These are phyloP conservation scores for Camptogramma bilineatum DNA, from an alignment of 2,888 invertebrate species.

Conservation along the genomic window DNA sequence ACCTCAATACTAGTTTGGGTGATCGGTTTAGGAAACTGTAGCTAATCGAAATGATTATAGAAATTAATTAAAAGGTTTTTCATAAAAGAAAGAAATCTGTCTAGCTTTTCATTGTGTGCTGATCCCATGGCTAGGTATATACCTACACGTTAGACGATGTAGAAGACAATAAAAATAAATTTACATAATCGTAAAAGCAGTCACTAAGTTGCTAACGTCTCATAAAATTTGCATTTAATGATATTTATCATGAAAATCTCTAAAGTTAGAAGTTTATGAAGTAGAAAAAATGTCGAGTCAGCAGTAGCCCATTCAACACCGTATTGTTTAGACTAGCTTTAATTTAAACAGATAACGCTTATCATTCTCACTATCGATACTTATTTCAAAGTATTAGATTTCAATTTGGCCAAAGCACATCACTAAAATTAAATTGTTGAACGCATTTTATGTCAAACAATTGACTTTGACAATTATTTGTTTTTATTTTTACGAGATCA, in stretches of 20 bases:
- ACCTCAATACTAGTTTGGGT: neutral
- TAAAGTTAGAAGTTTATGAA: neutral
- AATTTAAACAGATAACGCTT: too few relatives aligned
- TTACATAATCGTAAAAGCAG: slow-evolving; percentile 49
- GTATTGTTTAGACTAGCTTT: too few relatives aligned
- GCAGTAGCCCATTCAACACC: neutral
- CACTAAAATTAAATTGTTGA: neutral
- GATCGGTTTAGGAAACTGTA: neutral
- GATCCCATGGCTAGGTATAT: neutral
- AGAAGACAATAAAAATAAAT: slow-evolving; percentile 44
- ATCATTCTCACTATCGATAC: too few relatives aligned
- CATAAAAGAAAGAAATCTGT: neutral
- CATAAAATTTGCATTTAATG: slow-evolving; percentile 37
- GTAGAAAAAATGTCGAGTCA: slow-evolving; percentile 5
- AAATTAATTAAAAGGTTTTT: neutral
- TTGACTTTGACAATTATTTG: slow-evolving; percentile 20
- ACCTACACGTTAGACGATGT: slow-evolving; percentile 37
- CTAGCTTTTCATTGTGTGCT: neutral
- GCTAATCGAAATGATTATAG: neutral
- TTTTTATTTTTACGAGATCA: neutral
- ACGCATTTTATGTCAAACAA: neutral
- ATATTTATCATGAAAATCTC: slow-evolving; percentile 28
- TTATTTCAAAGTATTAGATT: too few relatives aligned
- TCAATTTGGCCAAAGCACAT: too few relatives aligned
- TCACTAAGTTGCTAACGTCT: slow-evolving; percentile 27